Evolutionary conservation across 2,888 invertebrate species (phyloP), one percentile per base, ranked within the genome.

Genomic region (Ormyrus labotus): DNA sequence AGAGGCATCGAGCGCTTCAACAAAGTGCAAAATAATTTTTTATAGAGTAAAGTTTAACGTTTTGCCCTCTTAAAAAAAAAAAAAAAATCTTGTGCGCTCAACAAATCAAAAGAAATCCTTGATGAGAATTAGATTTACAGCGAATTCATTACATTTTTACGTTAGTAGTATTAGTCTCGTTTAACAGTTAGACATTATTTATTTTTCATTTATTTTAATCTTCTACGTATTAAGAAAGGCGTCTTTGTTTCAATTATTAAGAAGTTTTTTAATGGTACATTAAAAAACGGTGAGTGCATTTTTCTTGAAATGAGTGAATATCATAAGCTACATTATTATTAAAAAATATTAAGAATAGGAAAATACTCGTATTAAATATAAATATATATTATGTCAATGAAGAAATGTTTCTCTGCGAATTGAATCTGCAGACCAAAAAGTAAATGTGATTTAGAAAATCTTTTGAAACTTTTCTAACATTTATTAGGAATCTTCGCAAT

Each of bases 381-480:
- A 65, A 57, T 34, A 65, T 65, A 63, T n/a, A 48, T 51, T 58
- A 65, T 65, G 60, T 60, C 57, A 65, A 72, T 72, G 53, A 63
- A 71, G 58, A 71, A 50, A 50, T 60, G 58, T 74, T 8, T 50
- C 64, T 65, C 65, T 74, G 65, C 73, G n/a, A 65, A 19, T 57
- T 47, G 6, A 47, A 8, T 61, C 19, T 57, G 65, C 65, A 65
- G 48, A 61, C 7, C 53, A 68, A 61, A 61, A 61, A 73, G 55
- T 67, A 68, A 78, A 68, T 73, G 60, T 78, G 51, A 78, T 78
- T 73, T 53, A 53, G 47, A 76, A 13, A 68, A 53, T 34, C 13
- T 13, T 74, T 13, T 74, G 11, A 68, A 68, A 76, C 8, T 51
- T 61, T 65, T 58, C 57, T 47, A 78, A 61, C 68, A 19, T 57